Evolutionary conservation across 2,888 invertebrate genomes (phyloP), one percentile per base, ranked within the genome.

Genomic region (Drosophila atroscutellata): DNA sequence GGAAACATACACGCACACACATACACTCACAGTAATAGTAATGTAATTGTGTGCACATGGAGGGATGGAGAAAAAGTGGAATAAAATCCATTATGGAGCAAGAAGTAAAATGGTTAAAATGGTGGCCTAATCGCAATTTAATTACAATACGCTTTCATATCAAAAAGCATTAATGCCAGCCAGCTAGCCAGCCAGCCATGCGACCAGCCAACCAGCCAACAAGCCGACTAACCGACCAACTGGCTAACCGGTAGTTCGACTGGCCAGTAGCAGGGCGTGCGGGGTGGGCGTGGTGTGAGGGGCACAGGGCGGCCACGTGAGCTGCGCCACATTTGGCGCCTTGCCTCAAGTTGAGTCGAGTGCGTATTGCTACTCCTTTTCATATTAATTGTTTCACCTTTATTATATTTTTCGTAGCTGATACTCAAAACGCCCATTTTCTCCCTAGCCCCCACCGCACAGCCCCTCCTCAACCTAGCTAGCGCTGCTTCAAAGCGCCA

Each of bases 51-150:
- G 83, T 69, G 73, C 63, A 51, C 60, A 50, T 63, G 50, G 13
- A 11, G 42, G 28, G 54, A 20, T 30, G 42, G 60, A 56, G 72
- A 73, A 68, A 65, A 89, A 90, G 88, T 90, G 90, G 73, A 88
- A 86, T 86, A 81, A 86, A 90, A 86, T 89, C 86, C 91, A 82
- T 89, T 82, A 80, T 86, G 82, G 80, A 76, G 80, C 80, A 80
- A 84, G 79, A 77, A 81, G 89, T 90, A 87, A 87, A 81, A 78
- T 86, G 81, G 90, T 84, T 88, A 92, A 92, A 92, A 92, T 92
- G 92, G 92, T 92, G 92, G 92, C 92, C 92, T 93, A 93, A 93
- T 93, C 92, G 91, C 92, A 92, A 93, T 93, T 93, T 93, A 93
- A 93, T 91, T 91, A 90, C 90, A 90, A 89, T 88, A 87, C 83